Base-by-base conservation (phyloP, 2,113 vertebrate species). In the Cavia aperea region DNA sequence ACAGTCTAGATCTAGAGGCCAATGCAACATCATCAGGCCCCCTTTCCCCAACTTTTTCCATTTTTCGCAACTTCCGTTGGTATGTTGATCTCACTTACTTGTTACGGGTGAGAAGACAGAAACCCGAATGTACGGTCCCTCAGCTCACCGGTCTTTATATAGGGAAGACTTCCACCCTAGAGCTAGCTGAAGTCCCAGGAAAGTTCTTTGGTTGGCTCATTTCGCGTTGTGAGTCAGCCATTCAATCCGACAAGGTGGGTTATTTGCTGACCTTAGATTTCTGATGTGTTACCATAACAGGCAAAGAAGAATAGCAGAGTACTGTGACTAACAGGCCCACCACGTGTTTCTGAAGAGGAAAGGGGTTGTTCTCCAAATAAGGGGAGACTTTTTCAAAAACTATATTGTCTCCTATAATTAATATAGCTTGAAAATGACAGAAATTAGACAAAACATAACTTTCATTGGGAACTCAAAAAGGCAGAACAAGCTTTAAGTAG, bases 371-470 rank as follows among this genome's bases (percentile, higher is more conserved):
- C 51, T 81, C 70, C 51, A 75, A 92, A 60, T 33, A 56, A 84
- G 66, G 77, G 68, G 14, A 54, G 66, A 29, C 31, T 85, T 60
- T 54, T 43, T 63, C 72, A 10, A 86, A 86, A 86, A 54, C 33
- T 58, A 60, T 33, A 86, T 16, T 72, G 43, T 75, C 29, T 26
- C 4, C 14, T 24, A 1, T 54, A 83, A 89, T 33, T 62, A 88
- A 54, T 21, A 26, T 91, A 72, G 29, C 10, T 77, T 62, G 63
- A 93, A 89, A 85, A 91, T 78, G 65, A 82, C 54, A 63, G 39
- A 93, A 93, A 91, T n/a, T 81, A 77, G 65, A 73, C 12, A 88
- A 65, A 95, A 81, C 72, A 75, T 26, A 88, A 49, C 33, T 88
- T 51, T 78, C 0, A 10, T 3, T 70, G 65, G 24, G 75, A 62